phyloP scores from a whole-genome alignment of 1,140 invertebrate species.

The Anastrepha ludens region DNA sequence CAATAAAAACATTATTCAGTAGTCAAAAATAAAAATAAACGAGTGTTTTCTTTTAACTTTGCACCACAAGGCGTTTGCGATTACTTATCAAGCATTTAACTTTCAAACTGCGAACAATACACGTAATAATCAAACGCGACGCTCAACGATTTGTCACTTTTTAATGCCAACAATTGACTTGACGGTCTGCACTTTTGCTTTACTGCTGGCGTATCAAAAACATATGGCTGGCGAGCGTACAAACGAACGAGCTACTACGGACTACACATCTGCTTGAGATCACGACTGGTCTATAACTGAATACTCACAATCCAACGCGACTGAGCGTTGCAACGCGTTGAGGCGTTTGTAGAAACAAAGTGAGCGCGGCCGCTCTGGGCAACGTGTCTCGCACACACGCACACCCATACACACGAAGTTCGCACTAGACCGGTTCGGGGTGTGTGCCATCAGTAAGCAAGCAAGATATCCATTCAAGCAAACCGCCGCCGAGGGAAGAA shows the following conservation, averaged over 20 bases:
- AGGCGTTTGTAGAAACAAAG: slow-evolving; percentile 15
- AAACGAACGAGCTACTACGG: slow-evolving; percentile 41
- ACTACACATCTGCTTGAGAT: slow-evolving; percentile 72
- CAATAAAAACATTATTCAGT: not conserved
- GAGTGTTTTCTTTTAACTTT: not conserved
- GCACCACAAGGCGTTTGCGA: not conserved
- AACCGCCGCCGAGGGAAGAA: not conserved
- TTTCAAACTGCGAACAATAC: not conserved
- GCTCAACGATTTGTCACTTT: slow-evolving; percentile 12
- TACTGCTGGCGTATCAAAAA: not conserved
- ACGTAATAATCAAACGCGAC: not conserved
- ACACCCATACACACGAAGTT: not conserved
- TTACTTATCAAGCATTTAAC: slow-evolving; percentile 18
- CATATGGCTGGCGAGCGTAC: slow-evolving; percentile 8
- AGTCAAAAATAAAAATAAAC: slow-evolving; percentile 23
- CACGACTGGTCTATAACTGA: slow-evolving; percentile 74
- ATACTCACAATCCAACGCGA: slow-evolving; percentile 55
- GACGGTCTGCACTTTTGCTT: not conserved
- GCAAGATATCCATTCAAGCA: not conserved
- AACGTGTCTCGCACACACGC: not conserved
- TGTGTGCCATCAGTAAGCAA: not conserved
- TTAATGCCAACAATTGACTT: not conserved
- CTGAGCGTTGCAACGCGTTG: not conserved
- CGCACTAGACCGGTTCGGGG: not conserved
- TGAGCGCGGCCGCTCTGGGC: slow-evolving; percentile 1